These are phyloP conservation scores for Thereva nobilitata DNA, from an alignment of 2,888 invertebrate genomes.

Conservation along the genomic window DNA sequence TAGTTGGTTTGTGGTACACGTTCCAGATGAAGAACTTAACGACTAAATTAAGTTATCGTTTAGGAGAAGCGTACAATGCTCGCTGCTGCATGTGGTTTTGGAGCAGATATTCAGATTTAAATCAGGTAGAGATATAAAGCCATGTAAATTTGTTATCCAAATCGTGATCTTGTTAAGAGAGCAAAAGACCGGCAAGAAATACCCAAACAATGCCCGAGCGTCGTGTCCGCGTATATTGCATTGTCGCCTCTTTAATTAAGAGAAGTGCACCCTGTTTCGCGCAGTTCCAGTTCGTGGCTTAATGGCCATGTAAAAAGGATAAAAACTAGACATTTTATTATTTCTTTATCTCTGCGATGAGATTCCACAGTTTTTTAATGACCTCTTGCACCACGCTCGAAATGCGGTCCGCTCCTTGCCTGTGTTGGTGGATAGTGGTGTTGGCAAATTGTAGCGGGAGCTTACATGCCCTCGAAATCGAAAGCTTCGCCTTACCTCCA, in stretches of 20 bases:
- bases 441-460: no score
- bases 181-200: constrained; percentile 42
- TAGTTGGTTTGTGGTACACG: no score
- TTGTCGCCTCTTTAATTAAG: constrained; percentile 48
- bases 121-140: constrained; percentile 40
- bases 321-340: constrained; percentile 39
- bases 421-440: no score
- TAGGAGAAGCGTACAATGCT: constrained; percentile 40
- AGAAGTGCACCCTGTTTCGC: constrained; percentile 42
- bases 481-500: no score
- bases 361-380: constrained; percentile 32
- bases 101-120: constrained; percentile 39
- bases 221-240: constrained; percentile 47
- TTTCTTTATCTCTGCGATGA: constrained; percentile 38
- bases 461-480: no score
- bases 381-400: neutral
- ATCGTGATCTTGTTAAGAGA: constrained; percentile 47
- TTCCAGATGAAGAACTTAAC: constrained; percentile 6
- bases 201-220: constrained; percentile 44
- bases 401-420: no score
- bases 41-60: constrained; percentile 47
- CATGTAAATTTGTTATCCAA: constrained; percentile 48
- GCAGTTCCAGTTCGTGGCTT: constrained; percentile 20
- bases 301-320: constrained; percentile 29
- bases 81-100: neutral